Evolutionary conservation across 2,888 invertebrate species (phyloP), one percentile per base, ranked within the genome.

Genomic region (Tineola bisselliella): DNA sequence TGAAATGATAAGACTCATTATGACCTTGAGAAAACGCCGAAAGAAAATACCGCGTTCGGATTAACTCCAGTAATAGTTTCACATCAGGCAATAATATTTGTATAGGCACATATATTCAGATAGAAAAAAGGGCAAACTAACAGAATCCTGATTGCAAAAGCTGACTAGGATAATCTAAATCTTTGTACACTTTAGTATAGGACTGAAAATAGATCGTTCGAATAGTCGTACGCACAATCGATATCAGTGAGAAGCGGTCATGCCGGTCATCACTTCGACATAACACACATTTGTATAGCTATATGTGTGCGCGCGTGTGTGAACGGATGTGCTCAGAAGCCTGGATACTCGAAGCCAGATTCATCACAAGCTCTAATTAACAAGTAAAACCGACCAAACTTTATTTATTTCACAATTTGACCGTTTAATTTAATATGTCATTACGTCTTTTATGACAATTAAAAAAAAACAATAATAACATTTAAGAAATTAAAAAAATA

Each of bases 171-270:
- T 38, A 12, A 12, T 6, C 3, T 38, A 38, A 10, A 38, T 10
- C 38, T n/a, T 38, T 38, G 10, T 38, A 12, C 11, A 12, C 18
- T 19, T 19, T 11, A 3, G 1, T 8, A 19, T 30, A 56, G 6
- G 19, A 25, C 12, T 56, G 13, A 56, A 19, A 19, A 56, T 31
- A 31, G 8, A 19, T 5, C 48, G 48, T 10, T 30, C 4, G 13
- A 10, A 3, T 4, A 59, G 19, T 12, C 48, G 48, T 48, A 70
- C 73, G 72, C 75, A 59, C 59, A 76, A 81, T 82, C 82, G 78
- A 81, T 79, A 81, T 82, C 82, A 77, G 81, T 79, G 76, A 80
- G 79, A 75, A 66, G 66, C 67, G 68, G 69, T 67, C 67, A 65
- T 69, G 73, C 76, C 75, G 74, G 77, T 77, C 43, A 33, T 5